phyloP scores from a whole-genome alignment of 1,140 invertebrate species.

The Nasonia vitripennis region DNA sequence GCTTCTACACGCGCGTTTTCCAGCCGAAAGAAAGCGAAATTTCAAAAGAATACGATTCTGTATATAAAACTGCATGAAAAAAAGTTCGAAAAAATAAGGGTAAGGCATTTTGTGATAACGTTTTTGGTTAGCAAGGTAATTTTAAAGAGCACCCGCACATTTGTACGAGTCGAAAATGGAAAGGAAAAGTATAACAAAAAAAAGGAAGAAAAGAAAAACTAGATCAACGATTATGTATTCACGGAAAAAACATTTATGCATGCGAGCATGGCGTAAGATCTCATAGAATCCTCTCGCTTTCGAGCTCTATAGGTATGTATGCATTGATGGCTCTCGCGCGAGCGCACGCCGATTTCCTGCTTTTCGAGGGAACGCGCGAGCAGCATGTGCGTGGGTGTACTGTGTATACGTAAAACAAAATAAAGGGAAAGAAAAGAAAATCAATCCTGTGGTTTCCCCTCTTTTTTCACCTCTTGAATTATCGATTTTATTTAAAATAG shows the following conservation, averaged over 20 bases:
- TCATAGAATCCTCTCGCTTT: conserved; percentile 34
- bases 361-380: conserved; percentile 34
- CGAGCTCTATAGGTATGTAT: conserved; percentile 20
- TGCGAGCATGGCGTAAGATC: conserved; percentile 5
- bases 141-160: background rate
- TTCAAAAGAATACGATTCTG: background rate
- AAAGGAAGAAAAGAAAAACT: conserved; percentile 2
- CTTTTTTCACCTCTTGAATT: background rate
- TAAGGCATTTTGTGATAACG: background rate
- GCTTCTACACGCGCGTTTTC: background rate
- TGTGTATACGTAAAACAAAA: conserved; percentile 43
- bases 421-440: conserved; percentile 19
- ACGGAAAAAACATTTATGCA: background rate
- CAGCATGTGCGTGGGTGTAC: conserved; percentile 30
- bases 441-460: background rate
- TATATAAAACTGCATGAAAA: background rate
- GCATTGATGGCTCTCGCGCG: background rate
- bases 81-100: background rate
- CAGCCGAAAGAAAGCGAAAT: background rate
- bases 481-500: conserved; percentile 1
- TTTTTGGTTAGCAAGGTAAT: background rate
- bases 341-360: conserved; percentile 30
- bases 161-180: background rate
- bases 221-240: conserved; percentile 2
- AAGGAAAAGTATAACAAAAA: background rate